These are phyloP conservation scores for Ichneumoninae sp. DNA, from an alignment of 2,888 invertebrate species.

Conservation along the genomic window DNA sequence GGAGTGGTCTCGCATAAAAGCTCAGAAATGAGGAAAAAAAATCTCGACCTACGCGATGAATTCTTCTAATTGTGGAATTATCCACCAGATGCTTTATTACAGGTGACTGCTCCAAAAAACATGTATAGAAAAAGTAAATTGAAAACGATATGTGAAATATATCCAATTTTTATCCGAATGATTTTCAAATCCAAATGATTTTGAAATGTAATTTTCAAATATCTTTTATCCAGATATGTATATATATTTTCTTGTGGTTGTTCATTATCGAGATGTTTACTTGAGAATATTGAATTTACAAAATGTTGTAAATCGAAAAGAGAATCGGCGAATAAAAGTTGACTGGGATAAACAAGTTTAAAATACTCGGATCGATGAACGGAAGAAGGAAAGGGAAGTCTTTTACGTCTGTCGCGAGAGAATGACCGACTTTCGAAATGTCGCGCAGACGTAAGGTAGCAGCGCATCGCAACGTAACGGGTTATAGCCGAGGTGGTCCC, in stretches of 20 bases:
- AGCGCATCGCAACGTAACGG: conserved; percentile 65
- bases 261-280: no score
- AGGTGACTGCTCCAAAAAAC: not conserved
- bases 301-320: not conserved
- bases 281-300: no score
- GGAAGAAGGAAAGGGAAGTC: conserved; percentile 50
- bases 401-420: conserved; percentile 59
- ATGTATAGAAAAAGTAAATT: no score
- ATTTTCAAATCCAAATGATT: no score
- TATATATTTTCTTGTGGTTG: no score
- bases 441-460: conserved; percentile 41
- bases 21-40: not conserved
- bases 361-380: not conserved
- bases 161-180: no score
- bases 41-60: not conserved
- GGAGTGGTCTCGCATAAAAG: conserved; percentile 3
- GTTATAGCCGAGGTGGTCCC: conserved; percentile 42
- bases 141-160: no score
- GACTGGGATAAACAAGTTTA: not conserved
- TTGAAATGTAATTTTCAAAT: no score
- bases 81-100: not conserved
- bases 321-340: not conserved
- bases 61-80: not conserved
- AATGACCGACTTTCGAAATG: conserved; percentile 67
- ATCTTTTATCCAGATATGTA: no score